phyloP scores from a whole-genome alignment of 1,140 invertebrate genomes.

The Trissolcus basalis region DNA sequence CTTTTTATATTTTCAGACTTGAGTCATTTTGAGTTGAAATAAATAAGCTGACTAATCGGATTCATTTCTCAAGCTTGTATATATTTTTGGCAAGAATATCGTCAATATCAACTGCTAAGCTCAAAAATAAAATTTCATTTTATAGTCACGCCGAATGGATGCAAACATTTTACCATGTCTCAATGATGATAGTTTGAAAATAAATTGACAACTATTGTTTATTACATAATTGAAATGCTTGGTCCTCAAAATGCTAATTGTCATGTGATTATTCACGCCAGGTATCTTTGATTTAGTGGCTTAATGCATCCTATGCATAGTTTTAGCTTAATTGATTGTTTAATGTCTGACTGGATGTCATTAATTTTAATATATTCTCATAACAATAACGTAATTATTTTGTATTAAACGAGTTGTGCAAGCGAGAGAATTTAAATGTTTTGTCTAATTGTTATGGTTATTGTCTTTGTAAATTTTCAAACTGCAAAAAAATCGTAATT shows the following conservation, averaged over 20 bases:
- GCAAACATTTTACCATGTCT: too few relatives aligned
- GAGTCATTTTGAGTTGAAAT: background rate
- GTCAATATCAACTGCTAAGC: too few relatives aligned
- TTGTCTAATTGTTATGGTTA: too few relatives aligned
- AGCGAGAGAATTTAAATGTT: too few relatives aligned
- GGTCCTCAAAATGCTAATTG: background rate
- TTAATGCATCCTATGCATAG: background rate
- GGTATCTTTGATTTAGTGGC: background rate
- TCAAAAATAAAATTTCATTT: conserved; percentile 1
- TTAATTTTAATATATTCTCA: conserved; percentile 23
- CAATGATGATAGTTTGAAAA: too few relatives aligned
- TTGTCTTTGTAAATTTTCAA: too few relatives aligned
- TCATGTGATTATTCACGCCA: conserved; percentile 1
- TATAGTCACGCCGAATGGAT: background rate
- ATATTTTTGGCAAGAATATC: conserved; percentile 13
- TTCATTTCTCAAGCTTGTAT: background rate
- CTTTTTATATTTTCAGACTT: conserved; percentile 17
- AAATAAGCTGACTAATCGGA: conserved; percentile 22
- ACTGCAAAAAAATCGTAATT: too few relatives aligned
- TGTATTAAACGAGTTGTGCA: background rate
- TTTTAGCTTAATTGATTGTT: background rate
- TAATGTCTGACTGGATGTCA: background rate
- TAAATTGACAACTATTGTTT: too few relatives aligned
- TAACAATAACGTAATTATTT: conserved; percentile 23
- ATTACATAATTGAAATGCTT: too few relatives aligned